Base-by-base conservation (phyloP, 2,888 invertebrate genomes). In the Athalia circularis region DNA sequence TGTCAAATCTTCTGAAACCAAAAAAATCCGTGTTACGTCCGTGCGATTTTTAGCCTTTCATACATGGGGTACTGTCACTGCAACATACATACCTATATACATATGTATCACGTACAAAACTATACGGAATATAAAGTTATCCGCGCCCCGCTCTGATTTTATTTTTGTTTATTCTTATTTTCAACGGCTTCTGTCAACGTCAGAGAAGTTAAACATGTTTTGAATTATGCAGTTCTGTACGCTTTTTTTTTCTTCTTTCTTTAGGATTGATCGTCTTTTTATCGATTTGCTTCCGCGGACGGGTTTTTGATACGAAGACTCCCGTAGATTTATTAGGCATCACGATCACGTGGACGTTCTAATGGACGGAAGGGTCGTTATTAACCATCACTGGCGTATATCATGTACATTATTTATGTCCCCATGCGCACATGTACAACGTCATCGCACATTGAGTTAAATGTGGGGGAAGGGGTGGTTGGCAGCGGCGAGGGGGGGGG, bases 341-440 rank as follows among this genome's bases (percentile, higher is more conserved):
- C 72, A 59, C 47, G 59, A 72, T 29, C 29, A 29, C 29, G 29
- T 11, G 47, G 72, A 59, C 72, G 72, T 47, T 47, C 72, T 72
- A 72, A 72, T 72, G 72, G 72, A 72, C 72, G 59, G 45, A 72
- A 29, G 72, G 59, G 72, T 72, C 72, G 72, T 72, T 72, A 72
- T 72, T 72, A 72, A 52, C 29, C 72, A 47, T 57, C 15, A 68
- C 59, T 29, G 29, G 29, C 29, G 54, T 54, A 54, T 54, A 54
- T 29, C 7, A 54, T n/a, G 47, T 45, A 13, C 59, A 72, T 72
- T 72, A 72, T 72, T 72, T 72, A 72, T 59, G 13, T 59, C n/a
- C 57, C 47, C 59, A 45, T 47, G 72, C 72, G 59, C 54, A 11
- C 72, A 72, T 72, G 72, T 72, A 72, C 13, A 59, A 59, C 15